Evolutionary conservation across 2,113 vertebrate species (phyloP), one percentile per base, ranked within the genome.

Genomic region (Zosterops japonicus): DNA sequence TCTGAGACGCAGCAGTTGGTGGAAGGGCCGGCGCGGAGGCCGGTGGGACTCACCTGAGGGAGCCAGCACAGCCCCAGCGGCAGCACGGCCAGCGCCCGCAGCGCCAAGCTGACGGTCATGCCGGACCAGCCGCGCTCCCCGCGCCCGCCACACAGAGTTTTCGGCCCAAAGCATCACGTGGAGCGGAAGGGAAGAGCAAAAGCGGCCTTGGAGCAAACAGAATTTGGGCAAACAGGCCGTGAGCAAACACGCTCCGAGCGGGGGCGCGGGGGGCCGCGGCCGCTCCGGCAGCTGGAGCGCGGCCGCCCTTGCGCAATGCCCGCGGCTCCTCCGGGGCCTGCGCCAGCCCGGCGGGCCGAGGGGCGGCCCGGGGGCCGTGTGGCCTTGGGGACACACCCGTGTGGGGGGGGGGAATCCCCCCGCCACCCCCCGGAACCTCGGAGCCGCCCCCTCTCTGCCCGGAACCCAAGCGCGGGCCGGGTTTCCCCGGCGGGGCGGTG

Each of bases 21-120:
- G 72, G 46, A 76, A 91, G n/a, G 50, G n/a, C 4, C 9, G 90
- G 39, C 39, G 39, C 39, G 39, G 39, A 5, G 39, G 39, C 39
- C 39, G 39, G 39, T 39, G 39, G 39, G 5, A 91, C 98, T 96
- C 96, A 98, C 98, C 98, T 96, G 85, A 25, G 14, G 96, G 47
- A 67, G 74, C 59, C 95, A 93, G 79, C 95, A 91, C 65, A 96
- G 79, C 49, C 95, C 94, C 94, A 97, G 92, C 52, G 97, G 82
- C 57, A 98, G 90, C 92, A 95, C 12, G 6, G 25, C 22, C 2
- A 96, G 87, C 11, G 82, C 47, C 53, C 93, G 76, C 27, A 80
- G 5, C 14, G 69, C 46, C 76, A 50, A 20, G 31, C 55, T 3
- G 3, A 83, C 14, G 15, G 36, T 42, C 93, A 95, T 97, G 76